These are phyloP conservation scores for Microcebus jonahi DNA, from an alignment of 2,113 vertebrate genomes.

Conservation along the genomic window DNA sequence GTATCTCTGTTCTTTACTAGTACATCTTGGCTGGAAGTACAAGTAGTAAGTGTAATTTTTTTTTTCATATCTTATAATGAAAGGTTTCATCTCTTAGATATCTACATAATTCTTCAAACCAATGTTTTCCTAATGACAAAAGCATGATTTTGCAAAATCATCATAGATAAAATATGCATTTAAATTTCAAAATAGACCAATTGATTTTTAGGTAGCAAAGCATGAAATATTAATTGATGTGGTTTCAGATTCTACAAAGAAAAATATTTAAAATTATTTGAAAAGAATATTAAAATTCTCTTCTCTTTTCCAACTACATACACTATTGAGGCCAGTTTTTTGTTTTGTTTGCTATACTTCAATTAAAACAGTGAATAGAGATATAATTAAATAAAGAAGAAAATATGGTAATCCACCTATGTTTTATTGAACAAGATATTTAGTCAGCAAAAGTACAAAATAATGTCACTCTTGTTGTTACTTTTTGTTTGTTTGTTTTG, in stretches of 20 bases:
- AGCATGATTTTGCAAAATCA: not conserved
- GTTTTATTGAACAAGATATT: not conserved
- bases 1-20: not conserved
- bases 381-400: not conserved
- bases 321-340: not conserved
- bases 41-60: not conserved
- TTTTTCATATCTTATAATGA: not conserved
- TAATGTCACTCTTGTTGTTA: not conserved
- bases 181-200: not conserved
- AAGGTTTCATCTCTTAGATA: not conserved
- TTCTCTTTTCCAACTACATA: not conserved
- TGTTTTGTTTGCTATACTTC: not conserved
- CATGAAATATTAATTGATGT: not conserved
- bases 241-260: not conserved
- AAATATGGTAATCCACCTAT: not conserved
- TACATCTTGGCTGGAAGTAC: not conserved
- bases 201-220: not conserved
- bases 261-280: constrained; percentile 28
- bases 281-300: not conserved
- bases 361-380: not conserved
- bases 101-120: not conserved
- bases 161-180: not conserved
- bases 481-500: not conserved
- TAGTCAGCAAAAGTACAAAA: not conserved
- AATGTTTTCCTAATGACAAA: not conserved